Conservation (phyloP, 2,888 invertebrate species). For the Eupithecia subfuscata region DNA sequence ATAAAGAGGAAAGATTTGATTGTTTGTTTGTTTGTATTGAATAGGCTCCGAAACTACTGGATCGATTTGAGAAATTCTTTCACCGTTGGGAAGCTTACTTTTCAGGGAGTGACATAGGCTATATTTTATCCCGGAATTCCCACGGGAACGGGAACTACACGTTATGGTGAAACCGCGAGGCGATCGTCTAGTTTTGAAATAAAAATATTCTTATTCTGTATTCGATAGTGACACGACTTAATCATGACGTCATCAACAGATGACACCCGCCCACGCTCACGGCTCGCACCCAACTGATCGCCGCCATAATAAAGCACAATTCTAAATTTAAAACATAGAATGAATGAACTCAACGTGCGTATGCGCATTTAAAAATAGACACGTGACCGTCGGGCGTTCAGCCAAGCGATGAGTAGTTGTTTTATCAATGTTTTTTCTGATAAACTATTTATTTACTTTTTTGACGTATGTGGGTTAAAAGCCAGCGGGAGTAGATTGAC, state of each 20-base stretch:
- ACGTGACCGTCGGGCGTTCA: slow-evolving; percentile 61
- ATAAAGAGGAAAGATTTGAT: too few relatives aligned
- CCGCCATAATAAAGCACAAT: slow-evolving; percentile 54
- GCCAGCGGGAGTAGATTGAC: slow-evolving; percentile 37
- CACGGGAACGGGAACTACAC: too few relatives aligned
- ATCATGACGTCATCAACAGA: slow-evolving; percentile 36
- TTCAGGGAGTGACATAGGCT: too few relatives aligned
- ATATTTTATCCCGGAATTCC: too few relatives aligned
- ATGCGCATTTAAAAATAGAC: slow-evolving; percentile 64
- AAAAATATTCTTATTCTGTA: neutral
- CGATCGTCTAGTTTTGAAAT: too few relatives aligned
- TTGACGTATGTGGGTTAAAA: slow-evolving; percentile 38
- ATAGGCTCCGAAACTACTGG: too few relatives aligned
- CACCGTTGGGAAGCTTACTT: too few relatives aligned
- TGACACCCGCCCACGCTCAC: slow-evolving; percentile 58
- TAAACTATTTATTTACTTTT: slow-evolving; percentile 35
- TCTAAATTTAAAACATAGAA: slow-evolving; percentile 68
- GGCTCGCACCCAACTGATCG: slow-evolving; percentile 47
- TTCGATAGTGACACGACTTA: slow-evolving; percentile 32
- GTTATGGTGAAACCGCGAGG: too few relatives aligned
- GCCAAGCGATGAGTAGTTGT: slow-evolving; percentile 49
- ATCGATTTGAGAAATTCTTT: too few relatives aligned
- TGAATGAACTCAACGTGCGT: slow-evolving; percentile 78
- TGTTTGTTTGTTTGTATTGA: too few relatives aligned
- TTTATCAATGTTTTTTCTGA: slow-evolving; percentile 38